These are phyloP conservation scores for Brenthis ino DNA, from an alignment of 2,888 invertebrate genomes.

Conservation along the genomic window DNA sequence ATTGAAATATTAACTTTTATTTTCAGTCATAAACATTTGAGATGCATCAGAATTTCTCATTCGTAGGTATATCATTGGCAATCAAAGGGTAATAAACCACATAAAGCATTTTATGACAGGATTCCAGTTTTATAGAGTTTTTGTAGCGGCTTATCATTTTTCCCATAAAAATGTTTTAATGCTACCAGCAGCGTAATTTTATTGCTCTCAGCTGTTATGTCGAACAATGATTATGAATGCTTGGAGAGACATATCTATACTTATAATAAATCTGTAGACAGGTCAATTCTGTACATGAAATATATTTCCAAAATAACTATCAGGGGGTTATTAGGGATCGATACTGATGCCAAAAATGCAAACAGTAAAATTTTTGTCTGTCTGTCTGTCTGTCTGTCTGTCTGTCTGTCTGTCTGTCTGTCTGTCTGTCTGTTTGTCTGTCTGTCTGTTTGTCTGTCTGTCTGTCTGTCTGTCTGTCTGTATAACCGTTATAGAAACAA, in stretches of 20 bases:
- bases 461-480: too few species aligned
- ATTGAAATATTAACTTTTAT: conserved; percentile 4
- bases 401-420: too few species aligned
- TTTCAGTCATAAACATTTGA: conserved; percentile 8
- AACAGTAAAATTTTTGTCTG: too few species aligned
- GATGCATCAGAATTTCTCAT: conserved; percentile 17
- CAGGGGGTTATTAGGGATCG: too few species aligned
- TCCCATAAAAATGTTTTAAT: conserved; percentile 64
- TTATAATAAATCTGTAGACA: too few species aligned
- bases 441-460: too few species aligned
- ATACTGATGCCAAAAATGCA: too few species aligned
- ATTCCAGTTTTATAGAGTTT: conserved; percentile 63
- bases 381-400: too few species aligned
- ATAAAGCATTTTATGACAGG: conserved; percentile 47
- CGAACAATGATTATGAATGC: conserved; percentile 14
- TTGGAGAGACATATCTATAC: neutral
- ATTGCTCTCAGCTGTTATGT: conserved; percentile 24
- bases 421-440: too few species aligned
- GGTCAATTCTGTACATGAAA: too few species aligned
- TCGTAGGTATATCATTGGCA: conserved; percentile 29
- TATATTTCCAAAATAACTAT: too few species aligned
- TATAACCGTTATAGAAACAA: too few species aligned
- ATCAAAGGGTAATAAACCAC: conserved; percentile 41
- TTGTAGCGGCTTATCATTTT: conserved; percentile 70
- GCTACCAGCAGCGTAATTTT: conserved; percentile 31